phyloP scores from a whole-genome alignment of 2,888 invertebrate genomes.

The Theretra japonica region DNA sequence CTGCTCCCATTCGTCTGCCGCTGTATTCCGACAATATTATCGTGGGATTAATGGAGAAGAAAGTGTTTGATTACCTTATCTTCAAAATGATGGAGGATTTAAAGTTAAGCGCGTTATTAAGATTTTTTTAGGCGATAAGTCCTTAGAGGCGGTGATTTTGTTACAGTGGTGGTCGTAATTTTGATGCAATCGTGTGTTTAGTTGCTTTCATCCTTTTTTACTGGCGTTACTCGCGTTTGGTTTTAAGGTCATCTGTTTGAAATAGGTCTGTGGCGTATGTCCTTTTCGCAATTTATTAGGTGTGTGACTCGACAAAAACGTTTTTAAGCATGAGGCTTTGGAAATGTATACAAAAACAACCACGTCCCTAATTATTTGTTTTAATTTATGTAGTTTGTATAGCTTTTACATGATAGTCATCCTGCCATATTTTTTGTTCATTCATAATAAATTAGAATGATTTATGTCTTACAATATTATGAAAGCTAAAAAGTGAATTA shows the following conservation, averaged over 20 bases:
- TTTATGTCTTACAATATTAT: neutral
- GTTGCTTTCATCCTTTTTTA: neutral
- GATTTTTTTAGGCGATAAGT: conserved; percentile 12
- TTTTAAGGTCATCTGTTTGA: conserved; percentile 2
- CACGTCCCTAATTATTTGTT: neutral
- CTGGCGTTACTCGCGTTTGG: neutral
- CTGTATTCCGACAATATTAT: conserved; percentile 66
- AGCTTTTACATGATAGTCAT: neutral
- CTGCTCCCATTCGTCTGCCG: conserved; percentile 64
- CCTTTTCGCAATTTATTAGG: neutral
- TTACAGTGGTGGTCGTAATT: conserved; percentile 3
- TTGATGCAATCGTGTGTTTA: conserved; percentile 1
- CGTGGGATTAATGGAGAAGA: conserved; percentile 55
- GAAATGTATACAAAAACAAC: neutral
- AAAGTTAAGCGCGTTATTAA: conserved; percentile 27
- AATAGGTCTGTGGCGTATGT: neutral
- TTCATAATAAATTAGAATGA: neutral
- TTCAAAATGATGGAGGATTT: conserved; percentile 29
- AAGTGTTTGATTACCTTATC: conserved; percentile 49
- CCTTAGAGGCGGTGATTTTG: neutral
- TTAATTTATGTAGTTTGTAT: neutral
- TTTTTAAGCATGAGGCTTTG: neutral
- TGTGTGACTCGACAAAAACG: neutral
- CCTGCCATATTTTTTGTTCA: neutral
- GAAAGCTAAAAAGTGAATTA: neutral